Evolutionary conservation across 2,888 invertebrate genomes (phyloP).

Genomic region (Nymphalis c-album): DNA sequence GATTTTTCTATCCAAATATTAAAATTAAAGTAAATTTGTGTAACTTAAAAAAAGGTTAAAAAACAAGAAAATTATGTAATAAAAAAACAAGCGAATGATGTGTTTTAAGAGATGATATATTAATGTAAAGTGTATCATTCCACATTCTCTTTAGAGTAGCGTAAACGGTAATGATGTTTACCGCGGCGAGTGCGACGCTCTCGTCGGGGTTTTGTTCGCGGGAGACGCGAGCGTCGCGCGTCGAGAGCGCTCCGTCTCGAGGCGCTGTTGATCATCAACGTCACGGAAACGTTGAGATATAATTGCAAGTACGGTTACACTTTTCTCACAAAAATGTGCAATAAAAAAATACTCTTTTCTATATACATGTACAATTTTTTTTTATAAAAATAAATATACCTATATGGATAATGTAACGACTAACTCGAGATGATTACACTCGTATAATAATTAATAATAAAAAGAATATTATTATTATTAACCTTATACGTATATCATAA

Average conservation of each 20-base stretch:
- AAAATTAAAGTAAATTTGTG: too few species aligned
- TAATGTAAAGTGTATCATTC: constrained; percentile 5
- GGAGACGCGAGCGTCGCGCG: constrained; percentile 13
- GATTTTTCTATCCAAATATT: too few species aligned
- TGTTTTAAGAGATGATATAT: background rate
- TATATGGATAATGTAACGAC: too few species aligned
- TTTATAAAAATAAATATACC: too few species aligned
- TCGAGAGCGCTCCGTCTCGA: constrained; percentile 35
- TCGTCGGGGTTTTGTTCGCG: constrained; percentile 24
- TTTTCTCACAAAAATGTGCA: background rate
- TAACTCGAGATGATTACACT: too few species aligned
- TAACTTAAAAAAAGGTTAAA: background rate
- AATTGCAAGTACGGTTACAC: background rate
- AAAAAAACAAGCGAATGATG: background rate
- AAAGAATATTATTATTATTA: too few species aligned
- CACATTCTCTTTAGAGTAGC: background rate
- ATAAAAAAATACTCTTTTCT: too few species aligned
- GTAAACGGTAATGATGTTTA: constrained; percentile 23
- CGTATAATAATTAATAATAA: too few species aligned
- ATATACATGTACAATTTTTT: too few species aligned
- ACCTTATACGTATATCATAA: too few species aligned
- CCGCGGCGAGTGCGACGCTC: constrained; percentile 26
- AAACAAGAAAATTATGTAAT: background rate
- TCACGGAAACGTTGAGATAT: constrained; percentile 12
- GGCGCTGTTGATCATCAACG: constrained; percentile 25